phyloP scores from a whole-genome alignment of 1,140 invertebrate species.

The Musca vetustissima region DNA sequence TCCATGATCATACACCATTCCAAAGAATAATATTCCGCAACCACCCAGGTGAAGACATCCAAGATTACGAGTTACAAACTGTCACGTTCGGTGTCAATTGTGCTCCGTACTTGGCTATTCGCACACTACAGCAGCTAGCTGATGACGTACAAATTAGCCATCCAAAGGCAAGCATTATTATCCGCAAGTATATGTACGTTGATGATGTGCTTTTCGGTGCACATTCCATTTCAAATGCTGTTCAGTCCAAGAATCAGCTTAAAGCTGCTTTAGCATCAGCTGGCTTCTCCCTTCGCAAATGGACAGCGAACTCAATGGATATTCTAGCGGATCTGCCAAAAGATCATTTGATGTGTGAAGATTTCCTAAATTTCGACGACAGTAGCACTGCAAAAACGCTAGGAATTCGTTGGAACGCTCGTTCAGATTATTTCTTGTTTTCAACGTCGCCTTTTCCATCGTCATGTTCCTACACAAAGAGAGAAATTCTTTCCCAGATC shows the following conservation, averaged over 20 bases:
- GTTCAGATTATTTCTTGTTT: too few relatives aligned
- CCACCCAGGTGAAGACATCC: neutral
- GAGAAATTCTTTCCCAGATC: constrained; percentile 23
- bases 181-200: constrained; percentile 5
- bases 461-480: constrained; percentile 15
- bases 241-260: neutral
- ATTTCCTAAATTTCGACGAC: constrained; percentile 29
- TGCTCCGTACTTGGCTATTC: neutral
- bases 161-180: neutral
- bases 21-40: neutral
- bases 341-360: constrained; percentile 13
- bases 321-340: neutral
- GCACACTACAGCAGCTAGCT: too few relatives aligned
- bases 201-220: constrained; percentile 22
- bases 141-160: neutral
- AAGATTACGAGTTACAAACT: too few relatives aligned
- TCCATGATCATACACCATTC: neutral
- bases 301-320: constrained; percentile 20
- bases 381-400: constrained; percentile 27
- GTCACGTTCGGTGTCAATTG: neutral
- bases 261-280: neutral
- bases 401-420: constrained; percentile 17
- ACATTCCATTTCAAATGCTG: neutral
- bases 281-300: constrained; percentile 15
- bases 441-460: neutral